phyloP scores from a whole-genome alignment of 2,797 vertebrate species.

The Florisuga fusca region DNA sequence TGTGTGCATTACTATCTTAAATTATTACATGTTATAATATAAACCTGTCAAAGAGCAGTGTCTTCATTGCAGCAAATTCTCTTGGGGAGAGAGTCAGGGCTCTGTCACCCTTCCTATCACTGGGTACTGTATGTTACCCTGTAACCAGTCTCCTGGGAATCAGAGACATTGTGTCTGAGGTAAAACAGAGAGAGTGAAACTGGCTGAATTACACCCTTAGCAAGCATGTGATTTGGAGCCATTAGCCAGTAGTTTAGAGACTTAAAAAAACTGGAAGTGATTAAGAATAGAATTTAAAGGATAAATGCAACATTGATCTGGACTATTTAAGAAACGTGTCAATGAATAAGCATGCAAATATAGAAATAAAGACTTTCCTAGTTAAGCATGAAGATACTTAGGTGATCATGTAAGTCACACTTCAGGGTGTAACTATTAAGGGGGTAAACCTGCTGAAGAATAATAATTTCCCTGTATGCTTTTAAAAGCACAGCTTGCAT shows the following conservation, averaged over 20 bases:
- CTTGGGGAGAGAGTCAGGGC: conserved; percentile 13
- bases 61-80: conserved; percentile 36
- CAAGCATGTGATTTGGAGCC: not conserved
- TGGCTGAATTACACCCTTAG: not conserved
- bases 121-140: conserved; percentile 13
- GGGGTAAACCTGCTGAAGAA: conserved; percentile 41
- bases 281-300: not conserved
- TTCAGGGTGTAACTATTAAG: not conserved
- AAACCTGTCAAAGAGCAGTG: conserved; percentile 59
- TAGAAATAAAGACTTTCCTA: conserved; percentile 2
- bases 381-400: conserved; percentile 9
- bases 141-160: conserved; percentile 4
- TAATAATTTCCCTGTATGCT: conserved; percentile 1
- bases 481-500: not conserved
- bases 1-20: conserved; percentile 43
- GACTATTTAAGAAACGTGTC: not conserved
- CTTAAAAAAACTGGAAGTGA: not conserved
- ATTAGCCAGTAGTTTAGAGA: not conserved
- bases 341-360: not conserved
- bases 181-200: not conserved
- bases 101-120: conserved; percentile 11
- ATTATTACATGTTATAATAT: conserved; percentile 47
- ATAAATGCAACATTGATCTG: not conserved
- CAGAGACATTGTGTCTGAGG: not conserved
- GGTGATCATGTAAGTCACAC: not conserved